Conservation (phyloP, 2,113 vertebrate species). For the Aphyosemion australe region DNA sequence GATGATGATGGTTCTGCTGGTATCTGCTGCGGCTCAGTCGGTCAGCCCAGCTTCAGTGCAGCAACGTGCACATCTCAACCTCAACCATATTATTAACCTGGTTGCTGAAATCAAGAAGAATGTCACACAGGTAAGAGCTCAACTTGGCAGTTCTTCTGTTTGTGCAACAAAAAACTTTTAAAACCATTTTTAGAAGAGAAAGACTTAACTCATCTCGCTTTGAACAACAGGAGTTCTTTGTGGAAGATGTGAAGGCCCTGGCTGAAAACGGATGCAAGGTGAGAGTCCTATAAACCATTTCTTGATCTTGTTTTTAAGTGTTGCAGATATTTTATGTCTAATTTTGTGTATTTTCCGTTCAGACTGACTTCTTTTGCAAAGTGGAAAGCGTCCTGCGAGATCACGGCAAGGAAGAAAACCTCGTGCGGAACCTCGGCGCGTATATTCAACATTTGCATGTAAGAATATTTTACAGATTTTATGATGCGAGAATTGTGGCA, state of each 20-base stretch:
- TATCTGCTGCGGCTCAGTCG: slow-evolving; percentile 8
- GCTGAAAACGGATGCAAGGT: slow-evolving; percentile 15
- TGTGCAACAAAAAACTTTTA: neutral
- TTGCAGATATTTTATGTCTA: neutral
- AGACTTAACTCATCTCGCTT: neutral
- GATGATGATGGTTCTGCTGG: slow-evolving; percentile 11
- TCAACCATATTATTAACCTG: rapidly evolving
- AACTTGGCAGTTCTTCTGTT: neutral
- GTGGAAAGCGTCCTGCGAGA: neutral
- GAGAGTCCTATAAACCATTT: neutral
- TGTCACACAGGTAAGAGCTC: slow-evolving; percentile 28
- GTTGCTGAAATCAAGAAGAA: rapidly evolving
- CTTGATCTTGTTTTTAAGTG: neutral
- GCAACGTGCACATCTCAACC: rapidly evolving
- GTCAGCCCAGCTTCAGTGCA: rapidly evolving
- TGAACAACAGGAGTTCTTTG: neutral
- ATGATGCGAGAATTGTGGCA: too few species aligned
- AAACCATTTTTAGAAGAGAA: neutral
- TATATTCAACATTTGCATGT: neutral
- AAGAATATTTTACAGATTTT: slow-evolving; percentile 4
- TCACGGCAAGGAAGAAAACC: rapidly evolving
- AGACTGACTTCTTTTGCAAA: slow-evolving; percentile 68
- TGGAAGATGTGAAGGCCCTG: slow-evolving; percentile 15
- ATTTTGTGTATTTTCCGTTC: slow-evolving; percentile 5
- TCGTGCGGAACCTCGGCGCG: neutral